Evolutionary conservation across 2,113 vertebrate genomes (phyloP), one percentile per base, ranked within the genome.

Genomic region (Dolichotis patagonum): DNA sequence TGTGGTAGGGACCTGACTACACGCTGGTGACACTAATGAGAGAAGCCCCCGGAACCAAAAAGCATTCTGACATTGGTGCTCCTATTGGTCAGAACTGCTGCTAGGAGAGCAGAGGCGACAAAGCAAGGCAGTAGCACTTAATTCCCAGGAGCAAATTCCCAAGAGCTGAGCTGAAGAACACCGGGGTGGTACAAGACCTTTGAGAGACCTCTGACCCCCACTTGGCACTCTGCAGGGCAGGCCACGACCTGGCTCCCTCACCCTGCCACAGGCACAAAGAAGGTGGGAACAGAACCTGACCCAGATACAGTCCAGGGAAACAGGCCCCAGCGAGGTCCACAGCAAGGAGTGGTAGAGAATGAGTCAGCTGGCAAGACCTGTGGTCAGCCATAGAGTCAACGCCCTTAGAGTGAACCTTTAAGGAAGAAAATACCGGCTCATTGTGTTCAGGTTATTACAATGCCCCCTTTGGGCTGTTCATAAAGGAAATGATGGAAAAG

Each of bases 401-500:
- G 89, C 86, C 93, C 82, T 1, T 5, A 73, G 20, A 88, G 22
- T 73, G 83, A 96, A 73, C 90, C 62, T 86, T 58, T 52, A 75
- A 86, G 80, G 83, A 88, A 96, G 65, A 80, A 89, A 95, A 80
- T 35, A 63, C 9, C 6, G 8, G 17, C n/a, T 80, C 43, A 60
- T 17, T 35, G 78, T 90, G 90, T 87, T 90, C 24, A 88, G 63
- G 43, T n/a, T 56, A 60, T 78, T 28, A 73, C 77, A 88, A 52
- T 20, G 30, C 12, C 16, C 54, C 41, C 4, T 49, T 80, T 3
- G 7, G 83, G 56, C 62, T 65, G 13, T 35, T 80, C 41, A 56
- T 22, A 95, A 75, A 73, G 85, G 52, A 97, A 96, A 96, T 30
- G 30, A 85, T 35, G 20, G 71, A 13, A 54, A 90, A 84, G 81